Evolutionary conservation across 2,797 vertebrate genomes (phyloP).

Genomic region (Octomys mimax): DNA sequence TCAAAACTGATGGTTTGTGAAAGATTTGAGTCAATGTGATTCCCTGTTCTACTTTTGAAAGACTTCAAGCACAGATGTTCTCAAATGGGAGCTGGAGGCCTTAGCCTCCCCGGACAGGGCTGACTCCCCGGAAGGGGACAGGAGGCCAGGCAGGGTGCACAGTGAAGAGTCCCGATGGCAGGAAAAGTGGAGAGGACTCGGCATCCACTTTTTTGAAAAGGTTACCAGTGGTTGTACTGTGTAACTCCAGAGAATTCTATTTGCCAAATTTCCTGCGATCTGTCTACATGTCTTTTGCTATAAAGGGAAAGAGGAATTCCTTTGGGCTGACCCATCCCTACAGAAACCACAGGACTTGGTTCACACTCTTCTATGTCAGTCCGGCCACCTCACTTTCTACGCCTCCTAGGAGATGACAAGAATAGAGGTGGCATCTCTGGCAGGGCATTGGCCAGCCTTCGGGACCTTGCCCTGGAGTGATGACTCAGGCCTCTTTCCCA

Average conservation of each 20-base stretch:
- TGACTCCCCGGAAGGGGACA: not conserved
- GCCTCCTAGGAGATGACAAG: not conserved
- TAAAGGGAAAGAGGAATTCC: constrained; percentile 25
- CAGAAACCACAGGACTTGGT: not conserved
- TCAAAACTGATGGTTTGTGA: constrained; percentile 24
- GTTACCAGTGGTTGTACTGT: not conserved
- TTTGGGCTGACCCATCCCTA: constrained; percentile 19
- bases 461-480: not conserved
- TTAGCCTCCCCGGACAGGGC: not conserved
- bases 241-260: constrained; percentile 15
- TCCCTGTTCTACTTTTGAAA: constrained; percentile 26
- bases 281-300: constrained; percentile 18
- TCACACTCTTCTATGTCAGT: not conserved
- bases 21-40: constrained; percentile 23
- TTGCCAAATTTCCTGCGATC: constrained; percentile 30
- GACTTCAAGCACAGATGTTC: constrained; percentile 25
- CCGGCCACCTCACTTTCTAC: not conserved
- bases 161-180: not conserved
- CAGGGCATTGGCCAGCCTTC: not conserved
- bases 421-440: not conserved
- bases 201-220: not conserved
- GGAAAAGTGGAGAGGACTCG: not conserved
- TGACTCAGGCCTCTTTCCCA: not conserved
- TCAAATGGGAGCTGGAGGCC: not conserved
- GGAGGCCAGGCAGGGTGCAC: not conserved